Percentiles rank a stretch among this genome's conserved stretches.
Evolutionary conservation across 2,113 vertebrate genomes (phyloP).

Genomic region (Myocastor coypus): DNA sequence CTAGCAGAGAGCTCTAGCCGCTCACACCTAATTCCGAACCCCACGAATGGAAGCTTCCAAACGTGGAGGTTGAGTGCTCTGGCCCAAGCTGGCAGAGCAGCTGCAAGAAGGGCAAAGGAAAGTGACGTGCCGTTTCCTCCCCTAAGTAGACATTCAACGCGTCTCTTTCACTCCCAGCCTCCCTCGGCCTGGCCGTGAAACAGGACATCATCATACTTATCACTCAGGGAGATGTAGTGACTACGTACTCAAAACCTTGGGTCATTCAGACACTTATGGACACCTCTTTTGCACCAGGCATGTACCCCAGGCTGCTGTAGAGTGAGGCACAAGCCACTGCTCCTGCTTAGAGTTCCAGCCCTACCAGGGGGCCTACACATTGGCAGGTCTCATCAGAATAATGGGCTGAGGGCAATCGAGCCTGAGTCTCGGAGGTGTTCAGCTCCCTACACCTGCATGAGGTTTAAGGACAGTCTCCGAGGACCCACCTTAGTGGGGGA

Average conservation of each 20-base stretch:
- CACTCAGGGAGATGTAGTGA: neutral
- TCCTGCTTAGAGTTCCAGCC: neutral
- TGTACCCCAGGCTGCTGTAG: neutral
- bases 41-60: neutral
- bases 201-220: neutral
- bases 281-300: neutral
- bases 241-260: neutral
- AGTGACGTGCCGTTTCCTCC: neutral
- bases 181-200: neutral
- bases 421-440: neutral
- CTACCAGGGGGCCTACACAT: neutral
- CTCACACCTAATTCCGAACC: neutral
- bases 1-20: neutral
- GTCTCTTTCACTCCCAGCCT: neutral
- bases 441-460: neutral
- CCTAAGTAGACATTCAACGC: neutral
- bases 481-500: neutral
- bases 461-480: slow-evolving; percentile 26
- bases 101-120: neutral
- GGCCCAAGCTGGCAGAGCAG: neutral
- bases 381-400: neutral
- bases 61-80: neutral
- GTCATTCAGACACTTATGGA: neutral
- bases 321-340: neutral
- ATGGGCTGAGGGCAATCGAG: neutral